These are phyloP conservation scores for Meleagris gallopavo DNA, from an alignment of 2,113 vertebrate species.

Conservation along the genomic window DNA sequence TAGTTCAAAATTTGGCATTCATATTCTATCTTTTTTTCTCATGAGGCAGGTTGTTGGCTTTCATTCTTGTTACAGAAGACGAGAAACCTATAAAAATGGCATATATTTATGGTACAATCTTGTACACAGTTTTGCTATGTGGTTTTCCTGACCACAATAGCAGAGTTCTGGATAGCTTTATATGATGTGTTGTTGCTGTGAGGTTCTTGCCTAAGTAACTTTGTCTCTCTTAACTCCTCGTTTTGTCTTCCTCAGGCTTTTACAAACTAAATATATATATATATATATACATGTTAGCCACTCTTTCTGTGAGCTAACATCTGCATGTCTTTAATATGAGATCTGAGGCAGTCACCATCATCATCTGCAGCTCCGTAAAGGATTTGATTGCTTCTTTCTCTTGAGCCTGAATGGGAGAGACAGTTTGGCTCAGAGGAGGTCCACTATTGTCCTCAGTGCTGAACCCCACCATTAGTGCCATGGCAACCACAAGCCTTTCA, in stretches of 20 bases:
- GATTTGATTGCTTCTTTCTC: neutral
- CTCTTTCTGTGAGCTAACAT: neutral
- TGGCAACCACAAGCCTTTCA: neutral
- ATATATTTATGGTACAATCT: neutral
- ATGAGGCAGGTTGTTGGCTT: neutral
- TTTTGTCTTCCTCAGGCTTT: neutral
- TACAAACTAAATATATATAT: neutral
- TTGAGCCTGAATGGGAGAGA: neutral
- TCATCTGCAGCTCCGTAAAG: neutral
- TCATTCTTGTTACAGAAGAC: neutral
- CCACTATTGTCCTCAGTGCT: neutral
- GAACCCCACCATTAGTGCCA: neutral
- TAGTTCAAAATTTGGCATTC: neutral
- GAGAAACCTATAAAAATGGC: neutral
- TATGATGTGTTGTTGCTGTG: rapidly evolving
- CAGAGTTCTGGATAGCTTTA: neutral
- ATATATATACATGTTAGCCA: neutral
- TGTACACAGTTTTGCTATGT: neutral
- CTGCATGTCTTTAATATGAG: neutral
- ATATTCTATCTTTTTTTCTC: neutral
- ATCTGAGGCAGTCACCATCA: neutral
- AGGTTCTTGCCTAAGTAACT: neutral
- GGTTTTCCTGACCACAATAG: neutral
- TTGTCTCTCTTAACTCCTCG: neutral
- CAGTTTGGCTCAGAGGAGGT: neutral